Percentiles rank a stretch among this genome's conserved stretches.
Conservation (phyloP, 2,113 vertebrate genomes). For the Saccopteryx bilineata region DNA sequence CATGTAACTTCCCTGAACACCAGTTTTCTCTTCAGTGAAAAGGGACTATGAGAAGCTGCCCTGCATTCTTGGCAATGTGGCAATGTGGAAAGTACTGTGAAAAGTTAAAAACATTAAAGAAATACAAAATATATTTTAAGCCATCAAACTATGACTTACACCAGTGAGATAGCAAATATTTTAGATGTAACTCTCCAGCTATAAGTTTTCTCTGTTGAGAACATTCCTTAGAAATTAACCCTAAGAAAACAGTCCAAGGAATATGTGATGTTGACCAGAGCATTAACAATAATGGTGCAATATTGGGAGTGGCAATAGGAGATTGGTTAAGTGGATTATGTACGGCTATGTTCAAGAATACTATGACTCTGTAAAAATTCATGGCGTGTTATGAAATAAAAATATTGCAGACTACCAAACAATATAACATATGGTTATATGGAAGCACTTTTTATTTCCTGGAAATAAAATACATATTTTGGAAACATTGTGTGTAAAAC, state of each 20-base stretch:
- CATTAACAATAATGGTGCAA: not conserved
- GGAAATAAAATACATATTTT: constrained; percentile 12
- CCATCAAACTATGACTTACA: not conserved
- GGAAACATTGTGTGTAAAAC: not conserved
- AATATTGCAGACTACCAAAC: not conserved
- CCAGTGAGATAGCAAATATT: not conserved
- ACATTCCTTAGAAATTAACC: not conserved
- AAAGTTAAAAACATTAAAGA: constrained; percentile 13
- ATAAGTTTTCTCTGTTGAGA: not conserved
- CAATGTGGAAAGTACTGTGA: not conserved
- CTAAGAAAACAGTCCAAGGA: constrained; percentile 12
- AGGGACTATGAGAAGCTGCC: not conserved
- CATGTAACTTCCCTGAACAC: not conserved
- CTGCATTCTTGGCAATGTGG: not conserved
- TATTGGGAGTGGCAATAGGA: not conserved
- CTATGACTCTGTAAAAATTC: not conserved
- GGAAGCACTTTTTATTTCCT: not conserved
- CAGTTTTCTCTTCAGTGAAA: constrained; percentile 13
- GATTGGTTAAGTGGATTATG: not conserved
- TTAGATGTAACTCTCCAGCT: not conserved
- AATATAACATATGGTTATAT: not conserved
- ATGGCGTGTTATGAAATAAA: not conserved
- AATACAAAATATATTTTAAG: not conserved
- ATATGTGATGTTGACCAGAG: not conserved
- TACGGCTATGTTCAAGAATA: not conserved